Evolutionary conservation across 2,888 invertebrate genomes (phyloP).

Genomic region (Pollenia labialis): DNA sequence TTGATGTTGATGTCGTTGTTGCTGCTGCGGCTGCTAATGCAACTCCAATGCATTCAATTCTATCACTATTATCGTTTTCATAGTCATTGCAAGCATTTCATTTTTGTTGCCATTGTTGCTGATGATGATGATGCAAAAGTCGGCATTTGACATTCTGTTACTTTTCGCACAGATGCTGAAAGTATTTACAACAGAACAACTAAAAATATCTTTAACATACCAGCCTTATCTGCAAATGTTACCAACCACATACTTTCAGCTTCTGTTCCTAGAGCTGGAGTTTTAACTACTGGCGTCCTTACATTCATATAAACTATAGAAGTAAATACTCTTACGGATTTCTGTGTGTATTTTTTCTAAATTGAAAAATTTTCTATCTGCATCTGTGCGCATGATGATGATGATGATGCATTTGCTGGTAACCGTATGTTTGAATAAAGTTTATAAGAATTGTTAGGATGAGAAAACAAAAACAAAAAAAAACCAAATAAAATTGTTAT

Average conservation of each 20-base stretch:
- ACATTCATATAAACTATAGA: constrained; percentile 4
- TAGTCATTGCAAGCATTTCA: background rate
- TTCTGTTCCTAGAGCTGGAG: constrained; percentile 47
- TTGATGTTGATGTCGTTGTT: constrained; percentile 13
- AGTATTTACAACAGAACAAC: constrained; percentile 45
- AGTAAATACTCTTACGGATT: constrained; percentile 46
- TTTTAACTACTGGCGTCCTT: constrained; percentile 57
- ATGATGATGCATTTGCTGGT: constrained; percentile 53
- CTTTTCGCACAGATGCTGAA: constrained; percentile 58
- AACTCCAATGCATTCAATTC: constrained; percentile 52
- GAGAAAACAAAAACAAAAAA: constrained; percentile 12
- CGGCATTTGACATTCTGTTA: constrained; percentile 67
- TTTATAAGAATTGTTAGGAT: constrained; percentile 15
- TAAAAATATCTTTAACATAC: constrained; percentile 49
- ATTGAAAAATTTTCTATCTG: constrained; percentile 47
- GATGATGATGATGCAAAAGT: constrained; percentile 69
- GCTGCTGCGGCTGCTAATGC: constrained; percentile 40
- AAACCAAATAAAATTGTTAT: constrained; percentile 54
- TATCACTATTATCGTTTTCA: constrained; percentile 34
- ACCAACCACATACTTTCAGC: constrained; percentile 59
- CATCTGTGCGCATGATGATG: constrained; percentile 40
- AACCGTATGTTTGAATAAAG: constrained; percentile 61
- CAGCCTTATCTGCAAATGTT: constrained; percentile 41
- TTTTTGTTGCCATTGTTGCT: constrained; percentile 24
- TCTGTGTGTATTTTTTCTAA: constrained; percentile 2